Evolutionary conservation across 1,140 invertebrate genomes (phyloP), one percentile per base, ranked within the genome.

Genomic region (Pseudomyrmex concolor): DNA sequence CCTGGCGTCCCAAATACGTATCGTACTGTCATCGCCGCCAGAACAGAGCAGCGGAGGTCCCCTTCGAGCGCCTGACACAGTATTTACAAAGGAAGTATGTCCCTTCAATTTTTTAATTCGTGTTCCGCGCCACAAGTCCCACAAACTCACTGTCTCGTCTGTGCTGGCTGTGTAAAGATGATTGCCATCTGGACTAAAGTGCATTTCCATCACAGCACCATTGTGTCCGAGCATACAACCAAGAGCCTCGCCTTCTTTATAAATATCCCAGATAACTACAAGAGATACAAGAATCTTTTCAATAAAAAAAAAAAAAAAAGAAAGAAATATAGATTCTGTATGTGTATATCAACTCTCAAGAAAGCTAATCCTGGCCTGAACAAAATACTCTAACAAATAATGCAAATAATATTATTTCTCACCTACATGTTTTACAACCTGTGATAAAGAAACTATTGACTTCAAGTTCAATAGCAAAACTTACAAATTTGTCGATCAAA

Each of bases 201-300:
- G 97, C 0, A 99, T 93, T 94, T 99, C 99, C 96, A 99, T 97
- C 5, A 99, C 95, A 12, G 99, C 98, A n/a, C 99, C 99, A 17
- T 97, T 98, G 93, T 99, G 99, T 0, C 98, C 98, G 67, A 96
- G 96, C 95, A 99, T 96, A 9, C 97, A 96, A 86, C 97, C 97
- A 85, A 99, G 96, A 94, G 99, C 99, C 90, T 99, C 98, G 95
- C 99, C 99, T 92, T 99, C 98, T 4, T 98, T 99, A 94, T 99
- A 99, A 2, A 99, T 98, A 94, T 97, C 98, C 99, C 99, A 99
- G 86, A 99, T 95, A 93, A 97, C 98, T 99, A 92, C 74, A 95
- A 95, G 91, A 57, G 17, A 0, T 34, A 0, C 0, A 34, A 34
- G 34, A 34, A 34, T 7, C 60, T 51, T 57, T 71, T 19, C 10